Evolutionary conservation across 2,113 vertebrate species (phyloP).

Genomic region (Anthoscopus minutus): DNA sequence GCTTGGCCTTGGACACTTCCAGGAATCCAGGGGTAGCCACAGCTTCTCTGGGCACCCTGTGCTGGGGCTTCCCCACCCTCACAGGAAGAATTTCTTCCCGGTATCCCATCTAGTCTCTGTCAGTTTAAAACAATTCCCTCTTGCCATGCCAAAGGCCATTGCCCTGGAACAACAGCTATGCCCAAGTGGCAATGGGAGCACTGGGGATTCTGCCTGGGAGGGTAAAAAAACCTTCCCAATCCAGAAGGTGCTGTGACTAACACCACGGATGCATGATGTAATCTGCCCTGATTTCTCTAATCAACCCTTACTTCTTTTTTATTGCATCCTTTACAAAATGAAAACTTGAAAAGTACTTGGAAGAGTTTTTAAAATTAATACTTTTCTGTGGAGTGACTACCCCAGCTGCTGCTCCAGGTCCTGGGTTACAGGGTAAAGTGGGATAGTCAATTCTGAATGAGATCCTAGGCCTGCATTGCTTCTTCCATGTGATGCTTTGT

Average conservation of each 20-base stretch:
- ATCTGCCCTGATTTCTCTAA: neutral
- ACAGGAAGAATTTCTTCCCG: too few relatives aligned
- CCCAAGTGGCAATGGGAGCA: neutral
- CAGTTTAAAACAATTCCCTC: neutral
- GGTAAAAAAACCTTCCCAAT: neutral
- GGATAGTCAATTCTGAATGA: neutral
- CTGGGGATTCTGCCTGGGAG: neutral
- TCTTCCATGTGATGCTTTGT: neutral
- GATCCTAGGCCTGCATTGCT: neutral
- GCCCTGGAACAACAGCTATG: neutral
- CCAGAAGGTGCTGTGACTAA: neutral
- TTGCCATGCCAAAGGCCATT: neutral
- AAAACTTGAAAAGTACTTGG: neutral
- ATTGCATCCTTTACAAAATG: neutral
- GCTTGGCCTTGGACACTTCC: accelerated
- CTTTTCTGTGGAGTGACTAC: neutral
- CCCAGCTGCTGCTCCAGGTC: neutral
- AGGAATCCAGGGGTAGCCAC: neutral
- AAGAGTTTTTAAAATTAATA: neutral
- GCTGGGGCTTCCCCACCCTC: neutral
- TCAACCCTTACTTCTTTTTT: neutral
- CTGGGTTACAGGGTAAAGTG: neutral
- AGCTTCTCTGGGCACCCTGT: neutral
- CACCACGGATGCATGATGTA: neutral
- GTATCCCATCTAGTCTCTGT: neutral